Base-by-base conservation (phyloP, 2,888 invertebrate species). In the Crematogaster levior region DNA sequence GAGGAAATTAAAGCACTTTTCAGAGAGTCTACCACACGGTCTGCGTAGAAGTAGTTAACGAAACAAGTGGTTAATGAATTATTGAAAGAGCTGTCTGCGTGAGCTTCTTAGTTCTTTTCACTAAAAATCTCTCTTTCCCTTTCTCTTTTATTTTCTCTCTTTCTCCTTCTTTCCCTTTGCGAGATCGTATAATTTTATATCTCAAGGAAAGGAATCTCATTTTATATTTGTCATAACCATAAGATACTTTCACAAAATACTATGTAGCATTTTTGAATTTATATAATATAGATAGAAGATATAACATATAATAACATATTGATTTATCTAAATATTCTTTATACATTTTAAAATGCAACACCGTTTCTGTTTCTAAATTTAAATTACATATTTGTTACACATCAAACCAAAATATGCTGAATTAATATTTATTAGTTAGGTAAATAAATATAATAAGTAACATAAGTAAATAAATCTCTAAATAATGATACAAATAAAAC, bases 1-100 rank as follows among this genome's bases (percentile, higher is more conserved):
- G 30, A 75, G 82, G 83, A 82, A 85, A 84, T 85, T 81, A 80
- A 86, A 88, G 63, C 61, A 53, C 81, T 84, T 85, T 79, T 68
- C 77, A 81, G 34, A 43, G 66, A 86, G 74, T 84, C 80, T 68
- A 79, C 80, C 83, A 80, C 81, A 77, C 75, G 72, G 82, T 77
- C 73, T 83, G 74, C 87, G 72, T 68, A 79, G 73, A 75, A 68
- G 79, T 81, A 79, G 66, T 77, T 83, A 79, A 85, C 83, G 82
- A 85, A 90, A 90, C 90, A 89, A 90, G 82, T 87, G 85, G 85
- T 83, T 88, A 84, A 89, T 90, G 88, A 89, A 90, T 90, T 86
- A 89, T 88, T 85, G 83, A 84, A 86, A 88, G 84, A 84, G 74
- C 74, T 61, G 63, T 84, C 73, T 65, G 75, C 77, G 75, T 84